phyloP scores from a whole-genome alignment of 2,888 invertebrate species.

The Lasius platythorax region DNA sequence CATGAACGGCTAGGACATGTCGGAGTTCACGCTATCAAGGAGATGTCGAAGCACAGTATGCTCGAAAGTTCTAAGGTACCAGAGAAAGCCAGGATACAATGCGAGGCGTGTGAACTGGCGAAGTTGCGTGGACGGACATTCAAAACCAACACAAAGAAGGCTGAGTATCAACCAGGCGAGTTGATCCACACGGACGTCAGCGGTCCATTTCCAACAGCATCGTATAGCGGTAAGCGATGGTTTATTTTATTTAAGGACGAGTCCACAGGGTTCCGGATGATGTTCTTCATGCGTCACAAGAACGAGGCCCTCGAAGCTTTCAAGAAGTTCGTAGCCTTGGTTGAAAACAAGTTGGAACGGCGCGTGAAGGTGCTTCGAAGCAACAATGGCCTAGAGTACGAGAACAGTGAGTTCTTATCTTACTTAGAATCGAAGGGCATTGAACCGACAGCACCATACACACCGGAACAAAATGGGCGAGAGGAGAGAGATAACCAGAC shows the following conservation, averaged over 20 bases:
- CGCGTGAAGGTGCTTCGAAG: neutral
- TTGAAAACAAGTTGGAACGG: neutral
- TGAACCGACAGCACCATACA: neutral
- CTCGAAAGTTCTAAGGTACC: neutral
- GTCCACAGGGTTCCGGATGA: neutral
- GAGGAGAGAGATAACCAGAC: neutral
- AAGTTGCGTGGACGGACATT: neutral
- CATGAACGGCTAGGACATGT: neutral
- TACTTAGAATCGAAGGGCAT: neutral
- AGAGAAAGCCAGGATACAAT: neutral
- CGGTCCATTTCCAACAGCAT: neutral
- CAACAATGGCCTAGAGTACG: neutral
- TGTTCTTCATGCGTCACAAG: neutral
- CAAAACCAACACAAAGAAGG: neutral
- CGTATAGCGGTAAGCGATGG: neutral
- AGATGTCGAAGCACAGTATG: neutral
- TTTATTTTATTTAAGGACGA: slow-evolving; percentile 4
- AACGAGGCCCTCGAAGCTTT: neutral
- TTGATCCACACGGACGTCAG: neutral
- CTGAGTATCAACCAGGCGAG: neutral
- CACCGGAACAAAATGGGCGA: neutral
- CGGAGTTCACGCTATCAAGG: neutral
- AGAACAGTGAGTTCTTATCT: neutral
- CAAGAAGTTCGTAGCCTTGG: neutral
- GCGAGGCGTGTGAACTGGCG: neutral